A percentile compares a stretch with the other conserved stretches of the same genome.
Conservation (phyloP, 2,113 vertebrate species). For the Sigmodon hispidus region DNA sequence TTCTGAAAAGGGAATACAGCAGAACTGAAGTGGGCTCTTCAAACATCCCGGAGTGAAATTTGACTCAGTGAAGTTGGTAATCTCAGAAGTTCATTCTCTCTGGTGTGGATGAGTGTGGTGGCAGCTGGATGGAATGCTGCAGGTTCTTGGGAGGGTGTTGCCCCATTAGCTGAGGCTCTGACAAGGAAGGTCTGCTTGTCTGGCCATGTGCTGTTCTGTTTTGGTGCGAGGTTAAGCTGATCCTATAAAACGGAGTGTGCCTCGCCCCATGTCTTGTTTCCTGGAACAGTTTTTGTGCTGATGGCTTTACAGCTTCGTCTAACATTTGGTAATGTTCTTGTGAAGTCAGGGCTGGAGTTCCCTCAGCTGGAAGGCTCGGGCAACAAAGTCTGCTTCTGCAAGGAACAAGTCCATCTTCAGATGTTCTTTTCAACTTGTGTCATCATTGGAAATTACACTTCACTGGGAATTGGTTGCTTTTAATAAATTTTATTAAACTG, state of each 20-base stretch:
- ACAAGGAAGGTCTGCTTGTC: neutral
- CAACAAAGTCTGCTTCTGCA: neutral
- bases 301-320: neutral
- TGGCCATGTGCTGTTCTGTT: neutral
- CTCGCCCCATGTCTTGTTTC: neutral
- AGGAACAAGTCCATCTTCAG: neutral
- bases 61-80: neutral
- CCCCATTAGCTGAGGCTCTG: neutral
- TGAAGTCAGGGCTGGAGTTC: neutral
- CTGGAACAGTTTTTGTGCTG: neutral
- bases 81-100: neutral
- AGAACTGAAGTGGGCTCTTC: neutral
- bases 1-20: neutral
- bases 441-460: neutral
- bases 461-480: slow-evolving; percentile 2
- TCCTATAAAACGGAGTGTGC: neutral
- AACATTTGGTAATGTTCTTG: neutral
- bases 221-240: neutral
- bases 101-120: neutral
- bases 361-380: neutral
- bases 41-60: neutral
- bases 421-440: neutral
- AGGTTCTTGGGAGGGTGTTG: neutral
- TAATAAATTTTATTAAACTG: neutral
- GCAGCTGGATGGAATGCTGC: neutral